Conservation (phyloP, 2,888 invertebrate genomes). For the Apocheima hispidaria region DNA sequence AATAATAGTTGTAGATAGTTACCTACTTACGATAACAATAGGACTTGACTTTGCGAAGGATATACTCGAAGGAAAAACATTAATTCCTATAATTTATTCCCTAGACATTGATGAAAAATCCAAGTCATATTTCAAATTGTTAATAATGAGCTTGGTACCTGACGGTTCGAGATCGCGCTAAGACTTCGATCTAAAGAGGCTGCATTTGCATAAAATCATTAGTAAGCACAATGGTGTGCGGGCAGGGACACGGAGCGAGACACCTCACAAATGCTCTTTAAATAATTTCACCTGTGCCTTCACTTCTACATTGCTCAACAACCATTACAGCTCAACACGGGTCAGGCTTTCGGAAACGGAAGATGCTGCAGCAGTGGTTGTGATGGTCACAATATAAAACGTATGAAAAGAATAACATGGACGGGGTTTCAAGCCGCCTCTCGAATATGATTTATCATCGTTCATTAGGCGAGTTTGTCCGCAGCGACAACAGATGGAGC, state of each 20-base stretch:
- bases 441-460: conserved; percentile 87
- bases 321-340: conserved; percentile 51
- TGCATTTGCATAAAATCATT: conserved; percentile 87
- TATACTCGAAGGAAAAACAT: conserved; percentile 29
- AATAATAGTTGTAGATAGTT: no score
- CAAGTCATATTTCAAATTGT: conserved; percentile 84
- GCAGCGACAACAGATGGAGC: conserved; percentile 86
- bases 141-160: conserved; percentile 85
- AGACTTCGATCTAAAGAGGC: conserved; percentile 86
- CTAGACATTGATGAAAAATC: conserved; percentile 71
- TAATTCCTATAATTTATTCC: conserved; percentile 35
- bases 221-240: conserved; percentile 85
- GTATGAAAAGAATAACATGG: conserved; percentile 67
- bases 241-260: conserved; percentile 82
- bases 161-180: conserved; percentile 85
- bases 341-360: background rate
- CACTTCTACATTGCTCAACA: conserved; percentile 19
- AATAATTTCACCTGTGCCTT: conserved; percentile 58
- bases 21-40: no score
- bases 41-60: background rate
- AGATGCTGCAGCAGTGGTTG: conserved; percentile 57
- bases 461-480: conserved; percentile 87
- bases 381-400: conserved; percentile 37
- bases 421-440: conserved; percentile 77
- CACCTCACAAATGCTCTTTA: conserved; percentile 76